phyloP scores from a whole-genome alignment of 2,113 vertebrate genomes.

The Triplophysa rosa region DNA sequence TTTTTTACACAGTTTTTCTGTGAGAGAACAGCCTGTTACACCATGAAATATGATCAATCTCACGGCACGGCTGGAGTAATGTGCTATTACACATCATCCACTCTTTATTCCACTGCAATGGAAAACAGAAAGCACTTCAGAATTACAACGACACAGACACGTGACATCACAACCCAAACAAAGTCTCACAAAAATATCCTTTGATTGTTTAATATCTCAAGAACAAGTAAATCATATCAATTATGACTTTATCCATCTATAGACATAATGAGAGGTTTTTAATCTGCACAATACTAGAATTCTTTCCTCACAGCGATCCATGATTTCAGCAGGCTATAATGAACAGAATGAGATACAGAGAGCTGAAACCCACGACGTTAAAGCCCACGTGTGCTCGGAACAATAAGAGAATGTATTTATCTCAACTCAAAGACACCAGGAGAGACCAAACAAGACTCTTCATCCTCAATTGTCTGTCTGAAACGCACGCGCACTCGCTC shows the following conservation, averaged over 20 bases:
- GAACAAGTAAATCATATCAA: no score
- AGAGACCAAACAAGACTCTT: not conserved
- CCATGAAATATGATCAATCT: not conserved
- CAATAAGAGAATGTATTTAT: conserved; percentile 29
- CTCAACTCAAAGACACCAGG: not conserved
- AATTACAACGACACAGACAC: not conserved
- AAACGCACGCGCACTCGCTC: not conserved
- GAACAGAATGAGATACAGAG: not conserved
- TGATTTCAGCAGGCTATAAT: no score
- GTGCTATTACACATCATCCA: not conserved
- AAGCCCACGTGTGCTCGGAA: conserved; percentile 6
- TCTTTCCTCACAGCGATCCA: no score
- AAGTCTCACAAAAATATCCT: no score
- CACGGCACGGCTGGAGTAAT: not conserved
- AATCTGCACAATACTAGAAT: no score
- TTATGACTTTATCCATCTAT: no score
- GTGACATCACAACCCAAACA: no score
- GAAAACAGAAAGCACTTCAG: not conserved
- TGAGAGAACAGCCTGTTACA: not conserved
- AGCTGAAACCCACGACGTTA: not conserved
- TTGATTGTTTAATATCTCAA: no score
- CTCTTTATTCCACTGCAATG: not conserved
- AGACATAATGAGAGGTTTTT: no score
- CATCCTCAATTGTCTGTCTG: not conserved
- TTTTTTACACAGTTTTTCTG: not conserved